phyloP scores from a whole-genome alignment of 2,113 vertebrate species.

The Sturnus vulgaris region DNA sequence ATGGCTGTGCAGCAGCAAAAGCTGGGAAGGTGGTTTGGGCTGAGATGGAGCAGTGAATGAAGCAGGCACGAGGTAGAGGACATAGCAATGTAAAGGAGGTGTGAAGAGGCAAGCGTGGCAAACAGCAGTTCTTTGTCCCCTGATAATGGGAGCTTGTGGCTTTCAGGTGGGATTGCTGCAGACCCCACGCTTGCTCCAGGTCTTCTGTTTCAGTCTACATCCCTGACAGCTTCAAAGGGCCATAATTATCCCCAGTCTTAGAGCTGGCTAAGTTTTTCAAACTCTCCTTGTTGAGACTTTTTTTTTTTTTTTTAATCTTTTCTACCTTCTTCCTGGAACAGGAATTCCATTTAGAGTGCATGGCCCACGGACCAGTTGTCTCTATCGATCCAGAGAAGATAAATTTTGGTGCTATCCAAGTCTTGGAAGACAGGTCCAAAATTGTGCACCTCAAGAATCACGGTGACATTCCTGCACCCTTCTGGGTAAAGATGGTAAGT shows the following conservation, averaged over 20 bases:
- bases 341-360: constrained; percentile 73
- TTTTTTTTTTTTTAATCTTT: background rate
- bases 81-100: background rate
- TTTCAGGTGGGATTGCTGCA: background rate
- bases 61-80: background rate
- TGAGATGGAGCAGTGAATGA: background rate
- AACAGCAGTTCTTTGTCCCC: background rate
- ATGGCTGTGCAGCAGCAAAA: background rate
- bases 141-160: background rate
- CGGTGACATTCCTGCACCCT: constrained; percentile 75
- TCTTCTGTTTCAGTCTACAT: background rate
- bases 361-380: constrained; percentile 82
- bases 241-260: background rate
- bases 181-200: background rate
- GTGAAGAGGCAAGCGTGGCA: background rate
- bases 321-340: constrained; percentile 26
- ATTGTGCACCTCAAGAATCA: constrained; percentile 79
- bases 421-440: constrained; percentile 74
- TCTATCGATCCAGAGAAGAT: constrained; percentile 63
- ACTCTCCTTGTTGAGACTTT: background rate
- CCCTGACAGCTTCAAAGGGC: background rate
- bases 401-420: constrained; percentile 80
- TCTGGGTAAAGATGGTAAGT: background rate
- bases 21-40: background rate
- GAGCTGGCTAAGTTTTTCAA: background rate